Conservation (phyloP, 1,140 invertebrate genomes). For the Lordiphosa mommai region DNA sequence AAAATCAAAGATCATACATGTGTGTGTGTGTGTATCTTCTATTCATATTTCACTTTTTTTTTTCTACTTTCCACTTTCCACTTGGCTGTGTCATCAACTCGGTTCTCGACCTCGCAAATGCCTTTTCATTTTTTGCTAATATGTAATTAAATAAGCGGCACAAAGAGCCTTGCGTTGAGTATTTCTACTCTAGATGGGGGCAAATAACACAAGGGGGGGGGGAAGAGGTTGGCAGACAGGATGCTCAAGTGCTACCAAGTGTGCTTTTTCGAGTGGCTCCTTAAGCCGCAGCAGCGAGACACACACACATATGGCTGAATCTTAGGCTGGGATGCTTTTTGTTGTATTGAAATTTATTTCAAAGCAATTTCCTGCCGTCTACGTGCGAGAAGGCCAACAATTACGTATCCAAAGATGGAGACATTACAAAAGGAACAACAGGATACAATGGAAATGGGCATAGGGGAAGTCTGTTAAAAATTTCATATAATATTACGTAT, state of each 20-base stretch:
- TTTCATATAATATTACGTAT: constrained; percentile 67
- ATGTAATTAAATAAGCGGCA: constrained; percentile 76
- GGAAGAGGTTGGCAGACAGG: constrained; percentile 25
- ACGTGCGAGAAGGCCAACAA: constrained; percentile 63
- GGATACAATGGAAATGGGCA: background rate
- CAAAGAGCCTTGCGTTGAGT: constrained; percentile 22
- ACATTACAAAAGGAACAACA: constrained; percentile 50
- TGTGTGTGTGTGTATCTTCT: constrained; percentile 4
- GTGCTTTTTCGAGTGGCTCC: constrained; percentile 62
- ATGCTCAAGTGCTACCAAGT: constrained; percentile 53
- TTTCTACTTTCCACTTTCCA: constrained; percentile 10
- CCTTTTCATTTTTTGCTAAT: constrained; percentile 66
- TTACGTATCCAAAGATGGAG: constrained; percentile 72
- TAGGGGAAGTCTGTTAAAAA: constrained; percentile 30
- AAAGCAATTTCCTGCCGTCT: constrained; percentile 76
- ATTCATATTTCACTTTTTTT: constrained; percentile 10
- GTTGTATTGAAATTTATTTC: constrained; percentile 78
- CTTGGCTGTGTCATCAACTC: constrained; percentile 26
- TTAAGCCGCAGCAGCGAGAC: constrained; percentile 20
- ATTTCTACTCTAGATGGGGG: too few species aligned
- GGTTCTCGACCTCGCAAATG: constrained; percentile 22
- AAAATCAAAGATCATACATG: constrained; percentile 37
- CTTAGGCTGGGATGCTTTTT: constrained; percentile 60
- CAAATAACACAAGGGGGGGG: background rate
- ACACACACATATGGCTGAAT: constrained; percentile 48